Conservation (phyloP, 1,140 invertebrate species). For the Pseudomyrmex sp. region DNA sequence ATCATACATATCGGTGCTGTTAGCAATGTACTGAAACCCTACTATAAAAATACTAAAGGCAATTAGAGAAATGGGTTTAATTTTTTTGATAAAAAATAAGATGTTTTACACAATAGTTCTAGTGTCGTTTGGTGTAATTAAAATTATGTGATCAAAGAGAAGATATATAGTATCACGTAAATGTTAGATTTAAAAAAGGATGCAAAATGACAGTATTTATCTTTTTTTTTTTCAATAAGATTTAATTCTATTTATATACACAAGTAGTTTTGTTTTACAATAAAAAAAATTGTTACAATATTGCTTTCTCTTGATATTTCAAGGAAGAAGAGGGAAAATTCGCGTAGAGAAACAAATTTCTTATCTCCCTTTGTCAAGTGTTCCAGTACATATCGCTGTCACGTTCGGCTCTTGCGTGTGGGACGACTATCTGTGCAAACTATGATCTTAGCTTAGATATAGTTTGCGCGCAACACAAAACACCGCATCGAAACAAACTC, state of each 20-base stretch:
- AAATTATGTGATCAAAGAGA: no score
- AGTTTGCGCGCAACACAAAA: no score
- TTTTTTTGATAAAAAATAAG: background rate
- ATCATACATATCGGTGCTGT: constrained; percentile 56
- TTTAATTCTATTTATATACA: background rate
- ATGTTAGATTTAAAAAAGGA: no score
- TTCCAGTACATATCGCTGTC: background rate
- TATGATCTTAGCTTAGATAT: background rate
- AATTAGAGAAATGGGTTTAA: background rate
- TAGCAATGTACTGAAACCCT: constrained; percentile 39
- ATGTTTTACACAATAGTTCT: background rate
- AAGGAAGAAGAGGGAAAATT: no score
- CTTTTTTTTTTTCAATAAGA: background rate
- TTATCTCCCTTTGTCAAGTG: background rate
- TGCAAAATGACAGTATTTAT: background rate
- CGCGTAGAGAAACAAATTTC: background rate
- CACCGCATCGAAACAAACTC: background rate
- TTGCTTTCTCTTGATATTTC: constrained; percentile 11
- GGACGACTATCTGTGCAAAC: background rate
- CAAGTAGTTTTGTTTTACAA: background rate
- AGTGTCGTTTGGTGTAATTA: no score
- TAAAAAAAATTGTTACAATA: constrained; percentile 2
- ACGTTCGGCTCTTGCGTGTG: background rate
- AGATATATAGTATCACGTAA: no score
- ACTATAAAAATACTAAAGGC: background rate